Evolutionary conservation across 2,113 vertebrate species (phyloP).

Genomic region (Urocynchramus pylzowi): DNA sequence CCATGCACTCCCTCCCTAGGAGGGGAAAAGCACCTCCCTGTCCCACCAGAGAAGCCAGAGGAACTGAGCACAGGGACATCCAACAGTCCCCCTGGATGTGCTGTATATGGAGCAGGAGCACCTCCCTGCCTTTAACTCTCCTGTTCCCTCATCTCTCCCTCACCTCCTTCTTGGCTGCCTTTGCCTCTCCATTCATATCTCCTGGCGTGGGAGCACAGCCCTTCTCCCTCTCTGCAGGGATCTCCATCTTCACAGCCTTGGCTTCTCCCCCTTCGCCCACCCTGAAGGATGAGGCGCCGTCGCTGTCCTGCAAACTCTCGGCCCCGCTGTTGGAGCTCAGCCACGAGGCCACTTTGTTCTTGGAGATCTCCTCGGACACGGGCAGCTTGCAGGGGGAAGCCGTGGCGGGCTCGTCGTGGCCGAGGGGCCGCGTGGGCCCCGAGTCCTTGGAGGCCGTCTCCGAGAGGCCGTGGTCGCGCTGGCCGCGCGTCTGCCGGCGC

Average conservation of each 20-base stretch:
- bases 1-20: not conserved
- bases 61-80: not conserved
- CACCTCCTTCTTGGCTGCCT: constrained; percentile 63
- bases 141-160: not conserved
- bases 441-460: constrained; percentile 81
- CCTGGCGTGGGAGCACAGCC: not conserved
- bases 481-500: constrained; percentile 88
- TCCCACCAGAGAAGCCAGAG: not conserved
- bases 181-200: constrained; percentile 60
- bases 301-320: constrained; percentile 59
- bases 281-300: constrained; percentile 64
- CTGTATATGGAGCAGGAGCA: rapidly evolving
- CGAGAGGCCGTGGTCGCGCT: constrained; percentile 80
- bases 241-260: constrained; percentile 11
- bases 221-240: constrained; percentile 21
- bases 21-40: not conserved
- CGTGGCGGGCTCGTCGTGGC: not conserved
- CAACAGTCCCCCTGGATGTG: rapidly evolving
- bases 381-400: constrained; percentile 75
- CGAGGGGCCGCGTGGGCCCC: constrained; percentile 51
- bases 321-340: constrained; percentile 77
- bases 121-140: not conserved
- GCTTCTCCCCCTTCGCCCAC: constrained; percentile 48
- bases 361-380: constrained; percentile 85
- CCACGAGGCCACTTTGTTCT: constrained; percentile 96